Percentiles rank a stretch among this genome's conserved stretches.
Conservation (phyloP, 2,113 vertebrate species). For the Passer montanus region DNA sequence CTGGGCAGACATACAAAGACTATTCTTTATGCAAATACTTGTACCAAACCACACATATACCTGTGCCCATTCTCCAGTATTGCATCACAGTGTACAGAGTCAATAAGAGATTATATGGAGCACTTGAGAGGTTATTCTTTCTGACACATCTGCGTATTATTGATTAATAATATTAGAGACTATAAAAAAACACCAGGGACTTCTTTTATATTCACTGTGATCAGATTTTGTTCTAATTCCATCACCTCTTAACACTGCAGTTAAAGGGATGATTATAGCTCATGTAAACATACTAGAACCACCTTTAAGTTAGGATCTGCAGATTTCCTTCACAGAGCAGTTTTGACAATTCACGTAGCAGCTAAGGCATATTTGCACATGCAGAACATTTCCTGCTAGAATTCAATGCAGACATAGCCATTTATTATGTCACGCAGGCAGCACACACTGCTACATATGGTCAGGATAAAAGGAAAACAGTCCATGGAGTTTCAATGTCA, state of each 20-base stretch:
- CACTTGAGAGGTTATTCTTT: neutral
- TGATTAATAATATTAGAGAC: neutral
- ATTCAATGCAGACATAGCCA: neutral
- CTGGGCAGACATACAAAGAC: neutral
- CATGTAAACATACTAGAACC: neutral
- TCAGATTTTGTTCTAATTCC: neutral
- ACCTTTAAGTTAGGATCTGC: neutral
- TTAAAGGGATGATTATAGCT: neutral
- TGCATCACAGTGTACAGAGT: neutral
- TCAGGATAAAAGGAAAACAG: neutral
- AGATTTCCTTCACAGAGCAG: neutral
- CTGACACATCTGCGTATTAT: neutral
- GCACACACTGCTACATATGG: neutral
- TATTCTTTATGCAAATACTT: neutral
- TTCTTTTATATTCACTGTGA: neutral
- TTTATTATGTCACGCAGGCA: neutral
- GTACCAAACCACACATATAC: neutral
- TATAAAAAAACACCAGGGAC: neutral
- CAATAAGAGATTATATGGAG: neutral
- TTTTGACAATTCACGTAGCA: neutral
- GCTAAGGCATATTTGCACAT: neutral
- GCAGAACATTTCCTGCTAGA: neutral
- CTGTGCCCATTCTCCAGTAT: neutral
- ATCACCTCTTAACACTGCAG: neutral
- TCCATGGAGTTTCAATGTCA: neutral